phyloP scores from a whole-genome alignment of 2,113 vertebrate species.

The Burhinus bistriatus region DNA sequence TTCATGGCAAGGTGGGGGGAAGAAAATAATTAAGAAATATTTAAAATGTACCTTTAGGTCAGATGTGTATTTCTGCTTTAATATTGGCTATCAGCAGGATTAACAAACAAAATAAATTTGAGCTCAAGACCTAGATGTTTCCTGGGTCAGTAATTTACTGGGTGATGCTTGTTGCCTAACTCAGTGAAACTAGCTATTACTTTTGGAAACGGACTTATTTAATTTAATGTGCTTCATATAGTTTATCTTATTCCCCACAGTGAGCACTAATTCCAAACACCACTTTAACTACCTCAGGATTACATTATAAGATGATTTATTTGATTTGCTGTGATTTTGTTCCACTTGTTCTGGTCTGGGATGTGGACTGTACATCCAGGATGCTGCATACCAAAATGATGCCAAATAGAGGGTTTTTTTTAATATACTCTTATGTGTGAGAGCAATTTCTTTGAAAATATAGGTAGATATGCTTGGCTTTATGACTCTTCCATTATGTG shows the following conservation, averaged over 20 bases:
- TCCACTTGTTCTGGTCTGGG: neutral
- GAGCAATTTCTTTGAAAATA: neutral
- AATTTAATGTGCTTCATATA: neutral
- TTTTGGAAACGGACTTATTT: too few species aligned
- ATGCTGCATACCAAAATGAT: neutral
- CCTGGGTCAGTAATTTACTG: too few species aligned
- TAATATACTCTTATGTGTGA: neutral
- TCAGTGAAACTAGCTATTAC: too few species aligned
- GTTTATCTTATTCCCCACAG: neutral
- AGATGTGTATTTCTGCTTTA: too few species aligned
- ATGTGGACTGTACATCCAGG: neutral
- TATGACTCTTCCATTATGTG: neutral
- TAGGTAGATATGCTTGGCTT: neutral
- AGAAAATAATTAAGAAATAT: too few species aligned
- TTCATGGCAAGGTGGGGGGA: too few species aligned
- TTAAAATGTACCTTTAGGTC: too few species aligned
- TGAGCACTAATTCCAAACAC: neutral
- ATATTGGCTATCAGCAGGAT: too few species aligned
- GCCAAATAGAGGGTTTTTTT: neutral
- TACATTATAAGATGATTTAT: neutral
- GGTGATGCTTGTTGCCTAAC: too few species aligned
- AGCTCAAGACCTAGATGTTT: too few species aligned
- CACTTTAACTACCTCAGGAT: neutral
- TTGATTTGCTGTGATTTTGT: neutral
- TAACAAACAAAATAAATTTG: too few species aligned